A percentile compares a stretch with the other conserved stretches of the same genome.
These are phyloP conservation scores for Progne subis DNA, from an alignment of 2,113 vertebrate genomes.

Conservation along the genomic window DNA sequence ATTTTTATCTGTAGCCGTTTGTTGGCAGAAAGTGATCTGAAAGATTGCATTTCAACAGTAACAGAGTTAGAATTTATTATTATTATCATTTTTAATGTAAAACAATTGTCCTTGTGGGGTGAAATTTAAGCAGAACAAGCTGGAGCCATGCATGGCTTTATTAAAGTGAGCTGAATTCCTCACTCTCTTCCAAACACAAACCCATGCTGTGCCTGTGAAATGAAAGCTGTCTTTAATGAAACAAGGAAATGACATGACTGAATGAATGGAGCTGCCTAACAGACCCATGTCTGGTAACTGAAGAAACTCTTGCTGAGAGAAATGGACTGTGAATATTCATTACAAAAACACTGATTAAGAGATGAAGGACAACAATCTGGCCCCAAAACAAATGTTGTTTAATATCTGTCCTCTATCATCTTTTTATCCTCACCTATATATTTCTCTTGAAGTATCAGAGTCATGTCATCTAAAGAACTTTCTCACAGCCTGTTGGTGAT, in stretches of 20 bases:
- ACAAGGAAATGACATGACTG: conserved; percentile 11
- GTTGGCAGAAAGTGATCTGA: background rate
- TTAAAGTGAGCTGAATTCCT: conserved; percentile 12
- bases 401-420: background rate
- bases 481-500: background rate
- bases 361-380: background rate
- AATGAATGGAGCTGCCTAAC: conserved; percentile 9
- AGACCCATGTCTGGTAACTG: background rate
- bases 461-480: background rate
- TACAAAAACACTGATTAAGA: background rate
- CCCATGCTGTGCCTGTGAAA: conserved; percentile 35
- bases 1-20: background rate
- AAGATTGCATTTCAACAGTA: background rate
- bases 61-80: background rate
- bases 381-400: background rate
- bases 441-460: background rate
- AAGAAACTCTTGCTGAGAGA: conserved; percentile 28
- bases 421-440: background rate
- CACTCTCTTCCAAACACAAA: background rate
- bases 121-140: conserved; percentile 37
- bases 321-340: conserved; percentile 30
- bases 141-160: background rate
- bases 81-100: background rate
- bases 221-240: conserved; percentile 49
- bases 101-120: conserved; percentile 21